phyloP scores from a whole-genome alignment of 2,888 invertebrate species.

The Invenusta paracnida region DNA sequence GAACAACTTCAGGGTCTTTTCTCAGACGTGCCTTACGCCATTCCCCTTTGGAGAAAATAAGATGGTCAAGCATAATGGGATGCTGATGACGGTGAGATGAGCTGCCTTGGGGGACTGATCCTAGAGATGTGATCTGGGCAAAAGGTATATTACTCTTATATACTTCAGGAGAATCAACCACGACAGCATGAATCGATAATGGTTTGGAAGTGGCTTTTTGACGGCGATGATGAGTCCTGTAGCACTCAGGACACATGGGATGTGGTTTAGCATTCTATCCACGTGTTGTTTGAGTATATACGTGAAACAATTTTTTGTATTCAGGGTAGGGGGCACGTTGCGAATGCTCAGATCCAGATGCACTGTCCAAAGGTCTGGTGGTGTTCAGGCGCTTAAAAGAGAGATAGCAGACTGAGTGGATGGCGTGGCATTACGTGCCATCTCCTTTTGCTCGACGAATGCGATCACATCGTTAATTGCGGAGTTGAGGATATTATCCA shows the following conservation, averaged over 20 bases:
- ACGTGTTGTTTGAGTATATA: not conserved
- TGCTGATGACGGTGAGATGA: not conserved
- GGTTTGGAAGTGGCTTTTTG: not conserved
- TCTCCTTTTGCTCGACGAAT: constrained; percentile 30
- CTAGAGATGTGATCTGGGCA: not conserved
- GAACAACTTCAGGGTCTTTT: not conserved
- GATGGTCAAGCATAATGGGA: not conserved
- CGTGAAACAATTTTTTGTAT: not conserved
- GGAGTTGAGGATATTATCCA: not conserved
- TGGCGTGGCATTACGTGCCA: constrained; percentile 27
- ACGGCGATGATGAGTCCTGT: not conserved
- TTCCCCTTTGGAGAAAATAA: not conserved
- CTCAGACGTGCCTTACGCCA: not conserved
- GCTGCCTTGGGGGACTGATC: not conserved
- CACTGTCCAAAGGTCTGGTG: not conserved
- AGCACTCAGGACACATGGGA: constrained; percentile 12
- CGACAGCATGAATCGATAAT: not conserved
- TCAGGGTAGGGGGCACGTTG: not conserved
- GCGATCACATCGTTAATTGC: constrained; percentile 6
- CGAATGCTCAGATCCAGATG: not conserved
- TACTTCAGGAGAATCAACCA: not conserved
- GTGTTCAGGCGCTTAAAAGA: not conserved
- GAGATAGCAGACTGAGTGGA: not conserved
- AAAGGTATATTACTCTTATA: not conserved
- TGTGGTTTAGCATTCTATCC: not conserved